phyloP scores from a whole-genome alignment of 2,888 invertebrate species.

The Noctua pronuba region DNA sequence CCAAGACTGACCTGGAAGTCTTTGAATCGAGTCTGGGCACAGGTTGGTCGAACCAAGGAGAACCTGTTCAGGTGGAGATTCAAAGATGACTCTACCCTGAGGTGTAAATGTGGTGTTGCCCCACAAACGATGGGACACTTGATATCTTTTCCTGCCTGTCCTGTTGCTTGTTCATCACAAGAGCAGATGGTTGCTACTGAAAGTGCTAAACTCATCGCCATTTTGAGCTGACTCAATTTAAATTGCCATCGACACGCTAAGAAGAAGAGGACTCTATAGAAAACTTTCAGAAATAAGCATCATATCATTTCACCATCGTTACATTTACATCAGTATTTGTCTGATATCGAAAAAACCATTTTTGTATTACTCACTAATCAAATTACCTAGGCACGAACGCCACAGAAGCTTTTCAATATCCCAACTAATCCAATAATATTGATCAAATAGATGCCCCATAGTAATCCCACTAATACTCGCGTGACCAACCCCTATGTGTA shows the following conservation, averaged over 20 bases:
- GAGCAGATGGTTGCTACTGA: no score
- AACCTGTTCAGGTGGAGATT: no score
- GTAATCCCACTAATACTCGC: constrained; percentile 81
- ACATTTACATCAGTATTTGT: not conserved
- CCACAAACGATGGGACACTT: no score
- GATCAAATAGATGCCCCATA: constrained; percentile 77
- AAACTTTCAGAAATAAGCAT: not conserved
- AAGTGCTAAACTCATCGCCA: no score
- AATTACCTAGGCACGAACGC: not conserved
- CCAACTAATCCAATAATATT: constrained; percentile 56
- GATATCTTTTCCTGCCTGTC: no score
- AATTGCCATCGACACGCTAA: not conserved
- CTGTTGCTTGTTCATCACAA: no score
- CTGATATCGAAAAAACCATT: not conserved
- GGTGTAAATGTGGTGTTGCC: no score
- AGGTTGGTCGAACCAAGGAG: not conserved
- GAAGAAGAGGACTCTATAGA: not conserved
- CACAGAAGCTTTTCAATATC: constrained; percentile 44
- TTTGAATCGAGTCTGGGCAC: not conserved
- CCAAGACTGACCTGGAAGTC: not conserved
- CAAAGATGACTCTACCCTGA: no score
- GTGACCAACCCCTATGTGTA: constrained; percentile 82
- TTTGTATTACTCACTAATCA: not conserved
- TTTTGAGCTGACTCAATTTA: no score
- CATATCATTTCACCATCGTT: not conserved